These are phyloP conservation scores for Helobdella robusta DNA, from an alignment of 2,888 invertebrate species.

Conservation along the genomic window DNA sequence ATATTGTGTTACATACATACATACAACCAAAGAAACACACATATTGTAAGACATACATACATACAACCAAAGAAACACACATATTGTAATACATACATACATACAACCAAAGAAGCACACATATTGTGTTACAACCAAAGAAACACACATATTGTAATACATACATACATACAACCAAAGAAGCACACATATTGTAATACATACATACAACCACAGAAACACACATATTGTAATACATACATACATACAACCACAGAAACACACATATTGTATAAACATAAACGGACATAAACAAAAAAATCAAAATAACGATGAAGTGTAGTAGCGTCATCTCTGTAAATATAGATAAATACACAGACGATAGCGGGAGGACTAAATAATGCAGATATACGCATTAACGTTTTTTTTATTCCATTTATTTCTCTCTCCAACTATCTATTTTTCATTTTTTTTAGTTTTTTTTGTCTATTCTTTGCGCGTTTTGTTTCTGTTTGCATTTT, in stretches of 20 bases:
- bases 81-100: too few species aligned
- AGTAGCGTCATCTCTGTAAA: too few species aligned
- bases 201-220: too few species aligned
- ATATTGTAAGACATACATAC: conserved; percentile 1
- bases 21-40: conserved; percentile 3
- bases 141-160: background rate
- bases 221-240: too few species aligned
- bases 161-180: background rate
- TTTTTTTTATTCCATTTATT: background rate
- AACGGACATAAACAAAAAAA: background rate
- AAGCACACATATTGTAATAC: background rate
- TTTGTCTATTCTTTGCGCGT: too few species aligned
- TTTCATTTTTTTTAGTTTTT: conserved; percentile 1
- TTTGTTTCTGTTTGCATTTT: too few species aligned
- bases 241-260: background rate
- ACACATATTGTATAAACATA: background rate
- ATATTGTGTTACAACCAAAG: too few species aligned
- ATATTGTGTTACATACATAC: background rate
- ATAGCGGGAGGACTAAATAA: background rate
- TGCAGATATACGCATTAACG: background rate
- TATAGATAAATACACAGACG: background rate
- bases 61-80: conserved; percentile 12
- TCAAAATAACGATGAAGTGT: background rate
- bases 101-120: conserved; percentile 10
- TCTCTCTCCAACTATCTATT: background rate